Conservation (phyloP, 2,888 invertebrate genomes). For the Mesopsocus fuscifrons region DNA sequence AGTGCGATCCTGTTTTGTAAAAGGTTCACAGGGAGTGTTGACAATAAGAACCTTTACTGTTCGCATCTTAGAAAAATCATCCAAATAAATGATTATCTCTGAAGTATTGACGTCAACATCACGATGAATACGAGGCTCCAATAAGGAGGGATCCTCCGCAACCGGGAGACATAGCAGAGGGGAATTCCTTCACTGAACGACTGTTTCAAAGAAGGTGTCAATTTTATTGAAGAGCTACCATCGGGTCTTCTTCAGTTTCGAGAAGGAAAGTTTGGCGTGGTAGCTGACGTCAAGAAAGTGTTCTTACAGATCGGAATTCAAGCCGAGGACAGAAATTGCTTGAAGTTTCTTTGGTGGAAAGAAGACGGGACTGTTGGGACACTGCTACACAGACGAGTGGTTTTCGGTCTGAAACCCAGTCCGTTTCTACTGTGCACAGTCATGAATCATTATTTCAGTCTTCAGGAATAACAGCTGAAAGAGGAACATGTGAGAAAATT, state of each 20-base stretch:
- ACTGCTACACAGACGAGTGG: conserved; percentile 10
- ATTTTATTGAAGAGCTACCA: conserved; percentile 8
- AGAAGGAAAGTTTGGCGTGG: not conserved
- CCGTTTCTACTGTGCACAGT: conserved; percentile 12
- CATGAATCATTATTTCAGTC: conserved; percentile 8
- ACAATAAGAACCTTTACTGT: too few relatives aligned
- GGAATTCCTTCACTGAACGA: conserved; percentile 16
- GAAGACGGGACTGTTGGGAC: not conserved
- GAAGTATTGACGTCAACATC: too few relatives aligned
- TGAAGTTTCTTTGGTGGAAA: conserved; percentile 18
- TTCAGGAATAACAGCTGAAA: not conserved
- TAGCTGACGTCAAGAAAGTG: conserved; percentile 17
- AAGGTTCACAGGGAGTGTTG: too few relatives aligned
- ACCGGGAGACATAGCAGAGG: too few relatives aligned
- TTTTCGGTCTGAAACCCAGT: conserved; percentile 12
- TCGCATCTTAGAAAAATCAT: too few relatives aligned
- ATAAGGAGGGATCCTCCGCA: too few relatives aligned
- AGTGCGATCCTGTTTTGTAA: too few relatives aligned
- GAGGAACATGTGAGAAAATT: conserved; percentile 3
- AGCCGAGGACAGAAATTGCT: conserved; percentile 18
- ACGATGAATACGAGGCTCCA: too few relatives aligned
- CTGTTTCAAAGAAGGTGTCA: conserved; percentile 17
- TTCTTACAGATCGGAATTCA: conserved; percentile 19
- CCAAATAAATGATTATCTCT: too few relatives aligned
- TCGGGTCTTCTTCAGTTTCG: not conserved